Base-by-base conservation (phyloP, 2,797 vertebrate species). In the Hyperoplus immaculatus region DNA sequence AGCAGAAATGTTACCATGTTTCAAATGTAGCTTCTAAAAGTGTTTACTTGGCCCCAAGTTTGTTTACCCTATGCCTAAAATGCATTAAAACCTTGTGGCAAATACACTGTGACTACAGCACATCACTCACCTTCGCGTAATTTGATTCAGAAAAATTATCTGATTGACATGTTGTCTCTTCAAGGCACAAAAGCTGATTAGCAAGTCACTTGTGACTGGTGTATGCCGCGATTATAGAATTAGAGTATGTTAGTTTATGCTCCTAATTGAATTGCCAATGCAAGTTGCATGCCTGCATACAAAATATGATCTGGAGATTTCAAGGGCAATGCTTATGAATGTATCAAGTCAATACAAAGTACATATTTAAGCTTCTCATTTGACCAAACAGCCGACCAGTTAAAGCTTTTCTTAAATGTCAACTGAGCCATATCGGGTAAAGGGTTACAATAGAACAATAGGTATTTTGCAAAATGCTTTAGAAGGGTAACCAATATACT, bases 151-250 rank as follows among this genome's bases (percentile, higher is more conserved):
- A 59, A 49, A 50, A 75, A 53, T 3, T 75, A 85, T 82, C 39
- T 90, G 87, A 92, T 85, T 88, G 88, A 82, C 90, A 54, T 71
- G 61, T 79, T 78, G 41, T 86, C 65, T 85, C 83, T 86, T 65
- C 45, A 54, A 87, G 88, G 86, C 69, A 87, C 36, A 39, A 86
- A 88, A 80, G 62, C 82, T 87, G 84, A 89, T 92, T 90, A 91
- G 69, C 49, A 74, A 81, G 50, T 83, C 77, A 75, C 77, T 65
- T 50, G 82, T 78, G 79, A 69, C 65, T 56, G 72, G 58, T 73
- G 57, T 56, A 61, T 78, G 55, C 54, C 46, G 59, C 75, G 84
- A 78, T 92, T 82, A 90, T 63, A 77, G 82, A 71, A 86, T 85
- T 72, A 80, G 77, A 80, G 80, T 85, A 86, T 77, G 72, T 69